Percentiles rank a stretch among this genome's conserved stretches.
Conservation (phyloP, 2,888 invertebrate species). For the Andricus quercusramuli region DNA sequence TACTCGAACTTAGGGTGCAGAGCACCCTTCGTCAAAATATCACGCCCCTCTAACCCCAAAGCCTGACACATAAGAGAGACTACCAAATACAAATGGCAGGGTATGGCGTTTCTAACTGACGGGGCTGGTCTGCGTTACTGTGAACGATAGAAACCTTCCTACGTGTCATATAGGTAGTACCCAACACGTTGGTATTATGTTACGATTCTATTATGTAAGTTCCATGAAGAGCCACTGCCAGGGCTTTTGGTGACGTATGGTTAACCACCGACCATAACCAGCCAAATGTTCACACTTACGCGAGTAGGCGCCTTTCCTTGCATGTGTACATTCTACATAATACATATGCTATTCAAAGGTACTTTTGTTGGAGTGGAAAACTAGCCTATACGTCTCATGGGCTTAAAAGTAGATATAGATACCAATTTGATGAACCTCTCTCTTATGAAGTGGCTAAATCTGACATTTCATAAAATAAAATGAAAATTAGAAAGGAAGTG, state of each 20-base stretch:
- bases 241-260: constrained; percentile 65
- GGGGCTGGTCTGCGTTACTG: constrained; percentile 51
- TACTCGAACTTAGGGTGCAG: background rate
- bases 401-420: background rate
- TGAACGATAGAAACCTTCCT: constrained; percentile 18
- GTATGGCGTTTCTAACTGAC: constrained; percentile 55
- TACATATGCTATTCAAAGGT: constrained; percentile 3
- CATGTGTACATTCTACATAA: background rate
- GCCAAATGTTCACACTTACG: constrained; percentile 67
- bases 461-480: background rate
- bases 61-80: constrained; percentile 26
- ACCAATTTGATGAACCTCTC: background rate
- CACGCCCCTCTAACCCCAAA: constrained; percentile 55
- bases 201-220: constrained; percentile 69
- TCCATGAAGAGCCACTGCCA: constrained; percentile 63
- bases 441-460: background rate
- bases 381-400: background rate
- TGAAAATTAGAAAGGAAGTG: background rate
- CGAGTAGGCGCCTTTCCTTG: background rate
- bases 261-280: constrained; percentile 70
- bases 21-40: constrained; percentile 50
- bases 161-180: background rate
- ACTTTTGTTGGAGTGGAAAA: background rate
- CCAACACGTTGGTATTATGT: constrained; percentile 62
- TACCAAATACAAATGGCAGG: constrained; percentile 54